These are phyloP conservation scores for Campoplex capitator DNA, from an alignment of 2,888 invertebrate genomes.

Conservation along the genomic window DNA sequence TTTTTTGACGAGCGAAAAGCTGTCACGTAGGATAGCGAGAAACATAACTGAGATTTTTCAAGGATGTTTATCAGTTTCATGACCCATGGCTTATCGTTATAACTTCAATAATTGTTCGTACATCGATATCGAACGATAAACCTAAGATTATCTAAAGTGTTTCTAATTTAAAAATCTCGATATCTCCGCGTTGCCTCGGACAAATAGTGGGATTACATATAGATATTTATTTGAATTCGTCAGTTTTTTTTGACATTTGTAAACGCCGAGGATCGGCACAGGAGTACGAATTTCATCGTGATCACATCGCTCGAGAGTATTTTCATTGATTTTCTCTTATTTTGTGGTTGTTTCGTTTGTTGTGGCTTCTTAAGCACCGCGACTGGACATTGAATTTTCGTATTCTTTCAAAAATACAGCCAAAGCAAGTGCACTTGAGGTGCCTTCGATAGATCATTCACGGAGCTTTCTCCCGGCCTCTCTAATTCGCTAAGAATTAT, in stretches of 20 bases:
- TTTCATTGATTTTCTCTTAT: conserved; percentile 10
- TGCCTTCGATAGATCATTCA: conserved; percentile 39
- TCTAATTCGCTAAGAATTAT: conserved; percentile 80
- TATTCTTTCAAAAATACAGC: conserved; percentile 34
- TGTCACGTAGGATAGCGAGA: background rate
- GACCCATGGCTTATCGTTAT: conserved; percentile 1
- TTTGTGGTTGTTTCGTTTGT: background rate
- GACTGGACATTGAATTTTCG: conserved; percentile 28
- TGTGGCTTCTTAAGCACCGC: conserved; percentile 1
- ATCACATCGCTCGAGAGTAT: background rate
- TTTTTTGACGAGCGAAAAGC: background rate
- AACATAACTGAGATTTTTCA: background rate
- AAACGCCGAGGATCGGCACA: background rate
- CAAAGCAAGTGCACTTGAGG: conserved; percentile 45
- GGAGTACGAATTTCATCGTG: background rate
- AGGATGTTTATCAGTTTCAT: background rate
- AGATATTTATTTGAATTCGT: background rate
- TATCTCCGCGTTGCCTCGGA: conserved; percentile 35
- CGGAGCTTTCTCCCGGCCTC: background rate
- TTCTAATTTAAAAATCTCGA: conserved; percentile 39
- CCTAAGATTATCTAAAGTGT: conserved; percentile 42
- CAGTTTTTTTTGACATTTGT: background rate
- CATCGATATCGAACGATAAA: conserved; percentile 51
- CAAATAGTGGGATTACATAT: conserved; percentile 11
- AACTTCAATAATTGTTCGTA: conserved; percentile 42